These are phyloP conservation scores for Siniperca scherzeri DNA, from an alignment of 2,797 vertebrate genomes.

Conservation along the genomic window DNA sequence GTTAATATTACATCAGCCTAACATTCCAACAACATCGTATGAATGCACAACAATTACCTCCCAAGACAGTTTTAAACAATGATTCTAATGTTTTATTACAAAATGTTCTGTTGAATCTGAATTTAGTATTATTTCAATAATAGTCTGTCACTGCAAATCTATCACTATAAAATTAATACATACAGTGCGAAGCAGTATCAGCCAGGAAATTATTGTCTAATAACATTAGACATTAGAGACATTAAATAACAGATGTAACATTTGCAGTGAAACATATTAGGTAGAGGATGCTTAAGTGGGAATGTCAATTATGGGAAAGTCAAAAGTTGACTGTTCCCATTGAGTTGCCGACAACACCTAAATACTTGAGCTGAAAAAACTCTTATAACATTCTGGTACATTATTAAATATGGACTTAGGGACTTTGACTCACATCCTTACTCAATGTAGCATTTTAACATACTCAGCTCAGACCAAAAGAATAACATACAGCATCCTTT, in stretches of 20 bases:
- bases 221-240: background rate
- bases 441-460: no score
- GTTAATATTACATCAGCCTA: slow-evolving; percentile 7
- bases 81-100: background rate
- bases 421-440: no score
- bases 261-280: background rate
- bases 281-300: background rate
- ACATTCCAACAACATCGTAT: background rate
- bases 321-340: background rate
- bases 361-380: background rate
- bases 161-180: background rate
- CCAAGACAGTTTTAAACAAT: background rate
- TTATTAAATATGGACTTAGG: no score
- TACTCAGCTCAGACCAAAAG: no score
- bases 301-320: background rate
- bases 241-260: slow-evolving; percentile 1
- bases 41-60: background rate
- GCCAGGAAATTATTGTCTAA: background rate
- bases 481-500: background rate
- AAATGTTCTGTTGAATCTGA: background rate
- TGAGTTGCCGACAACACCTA: background rate
- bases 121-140: background rate
- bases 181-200: background rate
- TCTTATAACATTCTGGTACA: no score
- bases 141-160: background rate